These are phyloP conservation scores for Pempheris klunzingeri DNA, from an alignment of 2,797 vertebrate species.

Conservation along the genomic window DNA sequence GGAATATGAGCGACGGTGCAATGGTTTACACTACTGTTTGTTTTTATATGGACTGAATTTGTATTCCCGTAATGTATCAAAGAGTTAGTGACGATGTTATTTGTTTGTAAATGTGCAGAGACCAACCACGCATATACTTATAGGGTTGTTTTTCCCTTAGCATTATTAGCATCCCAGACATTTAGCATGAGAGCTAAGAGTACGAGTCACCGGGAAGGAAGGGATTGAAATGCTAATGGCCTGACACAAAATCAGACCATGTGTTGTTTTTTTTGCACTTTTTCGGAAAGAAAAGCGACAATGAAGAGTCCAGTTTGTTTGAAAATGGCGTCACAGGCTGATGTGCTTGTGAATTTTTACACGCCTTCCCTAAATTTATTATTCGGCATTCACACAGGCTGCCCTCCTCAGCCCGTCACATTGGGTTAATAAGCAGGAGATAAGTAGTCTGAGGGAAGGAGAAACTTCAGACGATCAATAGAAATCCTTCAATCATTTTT, in stretches of 20 bases:
- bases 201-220: constrained; percentile 11
- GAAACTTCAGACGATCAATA: constrained; percentile 19
- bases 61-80: constrained; percentile 52
- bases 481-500: neutral
- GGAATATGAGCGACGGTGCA: constrained; percentile 66
- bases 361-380: constrained; percentile 9
- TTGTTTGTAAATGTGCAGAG: constrained; percentile 63
- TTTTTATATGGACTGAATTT: constrained; percentile 65
- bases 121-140: constrained; percentile 50
- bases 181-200: constrained; percentile 34
- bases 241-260: constrained; percentile 4
- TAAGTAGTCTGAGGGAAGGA: constrained; percentile 1
- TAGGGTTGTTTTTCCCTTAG: constrained; percentile 12
- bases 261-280: constrained; percentile 9
- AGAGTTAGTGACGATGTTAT: constrained; percentile 42
- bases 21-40: constrained; percentile 66
- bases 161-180: constrained; percentile 19
- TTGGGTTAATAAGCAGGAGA: constrained; percentile 24
- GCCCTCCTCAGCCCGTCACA: constrained; percentile 1
- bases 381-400: constrained; percentile 24
- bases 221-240: neutral
- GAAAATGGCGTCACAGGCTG: neutral
- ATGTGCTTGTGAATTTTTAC: constrained; percentile 1
- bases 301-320: neutral
- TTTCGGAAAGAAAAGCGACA: neutral